phyloP scores from a whole-genome alignment of 2,797 vertebrate species.

The Gymnodraco acuticeps region DNA sequence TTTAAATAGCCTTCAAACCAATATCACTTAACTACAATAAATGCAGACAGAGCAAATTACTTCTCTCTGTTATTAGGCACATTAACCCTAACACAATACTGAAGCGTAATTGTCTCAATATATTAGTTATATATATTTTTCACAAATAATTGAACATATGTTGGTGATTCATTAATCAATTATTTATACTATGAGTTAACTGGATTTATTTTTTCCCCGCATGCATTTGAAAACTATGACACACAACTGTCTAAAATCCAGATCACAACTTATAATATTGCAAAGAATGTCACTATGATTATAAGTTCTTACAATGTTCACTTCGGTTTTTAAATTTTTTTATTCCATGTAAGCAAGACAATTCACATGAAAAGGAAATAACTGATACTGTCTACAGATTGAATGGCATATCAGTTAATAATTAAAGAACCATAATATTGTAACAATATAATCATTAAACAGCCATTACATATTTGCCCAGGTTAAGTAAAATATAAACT shows the following conservation, averaged over 20 bases:
- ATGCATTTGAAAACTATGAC: neutral
- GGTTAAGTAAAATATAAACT: neutral
- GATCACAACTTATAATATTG: neutral
- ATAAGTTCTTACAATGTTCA: neutral
- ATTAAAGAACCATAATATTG: slow-evolving; percentile 1
- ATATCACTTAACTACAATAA: too few species aligned
- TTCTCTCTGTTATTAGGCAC: neutral
- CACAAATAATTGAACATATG: neutral
- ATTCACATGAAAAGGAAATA: neutral
- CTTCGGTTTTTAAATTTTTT: neutral
- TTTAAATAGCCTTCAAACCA: neutral
- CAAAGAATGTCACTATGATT: neutral
- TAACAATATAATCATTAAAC: slow-evolving; percentile 4
- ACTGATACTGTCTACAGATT: neutral
- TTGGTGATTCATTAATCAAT: neutral
- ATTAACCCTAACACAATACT: neutral
- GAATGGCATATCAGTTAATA: neutral
- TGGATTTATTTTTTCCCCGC: neutral
- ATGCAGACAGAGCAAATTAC: neutral
- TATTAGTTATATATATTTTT: neutral
- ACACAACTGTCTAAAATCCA: neutral
- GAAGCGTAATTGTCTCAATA: neutral
- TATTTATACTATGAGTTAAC: neutral
- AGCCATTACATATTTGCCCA: neutral
- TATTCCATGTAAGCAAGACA: neutral